These are phyloP conservation scores for Diadema setosum DNA, from an alignment of 35 echinoderm and acorn worm species.

Conservation along the genomic window DNA sequence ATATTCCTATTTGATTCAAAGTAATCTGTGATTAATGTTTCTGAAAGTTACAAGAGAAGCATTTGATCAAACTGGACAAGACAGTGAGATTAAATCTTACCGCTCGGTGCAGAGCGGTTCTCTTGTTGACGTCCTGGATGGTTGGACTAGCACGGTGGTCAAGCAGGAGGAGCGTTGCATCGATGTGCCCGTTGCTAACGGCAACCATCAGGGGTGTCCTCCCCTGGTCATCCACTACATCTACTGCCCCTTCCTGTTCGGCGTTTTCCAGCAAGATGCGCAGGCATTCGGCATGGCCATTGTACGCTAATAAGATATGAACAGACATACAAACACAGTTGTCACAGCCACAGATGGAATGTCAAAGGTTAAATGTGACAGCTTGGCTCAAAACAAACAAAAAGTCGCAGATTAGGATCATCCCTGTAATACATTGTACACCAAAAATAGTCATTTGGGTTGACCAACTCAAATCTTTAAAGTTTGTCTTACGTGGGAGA, in stretches of 20 bases:
- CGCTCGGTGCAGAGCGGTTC: slow-evolving; percentile 89
- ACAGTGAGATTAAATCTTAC: too few species aligned
- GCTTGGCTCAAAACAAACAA: too few species aligned
- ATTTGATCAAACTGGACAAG: too few species aligned
- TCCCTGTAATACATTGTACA: too few species aligned
- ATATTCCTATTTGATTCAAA: too few species aligned
- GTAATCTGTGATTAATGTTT: too few species aligned
- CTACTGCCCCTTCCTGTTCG: slow-evolving; percentile 74
- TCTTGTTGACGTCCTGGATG: slow-evolving; percentile 77
- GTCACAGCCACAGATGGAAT: neutral
- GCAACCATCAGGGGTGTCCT: slow-evolving; percentile 94
- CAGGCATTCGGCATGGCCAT: slow-evolving; percentile 94
- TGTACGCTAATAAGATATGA: slow-evolving; percentile 70
- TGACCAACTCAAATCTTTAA: too few species aligned
- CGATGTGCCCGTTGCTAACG: slow-evolving; percentile 95
- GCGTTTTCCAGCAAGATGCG: slow-evolving; percentile 90
- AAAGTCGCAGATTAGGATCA: too few species aligned
- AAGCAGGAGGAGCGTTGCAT: slow-evolving; percentile 85
- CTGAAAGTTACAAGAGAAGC: too few species aligned
- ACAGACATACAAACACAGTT: neutral
- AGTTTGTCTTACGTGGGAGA: too few species aligned
- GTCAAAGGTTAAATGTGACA: too few species aligned
- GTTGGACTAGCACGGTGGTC: slow-evolving; percentile 72
- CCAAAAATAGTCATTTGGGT: too few species aligned
- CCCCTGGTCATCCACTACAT: slow-evolving; percentile 82